Conservation (phyloP, 2,113 vertebrate genomes). For the Leptobrachium ailaonicum region DNA sequence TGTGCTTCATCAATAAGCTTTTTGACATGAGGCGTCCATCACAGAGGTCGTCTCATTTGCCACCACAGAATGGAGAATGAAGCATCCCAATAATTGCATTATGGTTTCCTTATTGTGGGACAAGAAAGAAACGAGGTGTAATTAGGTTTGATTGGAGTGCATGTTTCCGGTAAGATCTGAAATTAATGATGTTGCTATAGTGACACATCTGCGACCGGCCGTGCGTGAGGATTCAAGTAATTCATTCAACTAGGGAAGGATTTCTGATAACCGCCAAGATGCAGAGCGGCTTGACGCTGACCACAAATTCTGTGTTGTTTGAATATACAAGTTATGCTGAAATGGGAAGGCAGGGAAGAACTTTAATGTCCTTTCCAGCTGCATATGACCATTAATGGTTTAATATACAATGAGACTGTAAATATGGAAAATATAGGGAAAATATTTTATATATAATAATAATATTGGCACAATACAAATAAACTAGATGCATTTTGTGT, state of each 20-base stretch:
- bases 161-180: slow-evolving; percentile 88
- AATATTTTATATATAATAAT: too few species aligned
- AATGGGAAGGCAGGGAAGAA: slow-evolving; percentile 71
- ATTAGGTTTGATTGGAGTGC: slow-evolving; percentile 95
- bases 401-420: too few species aligned
- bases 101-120: slow-evolving; percentile 89
- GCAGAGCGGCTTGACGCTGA: slow-evolving; percentile 79
- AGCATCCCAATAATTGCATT: slow-evolving; percentile 93
- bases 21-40: slow-evolving; percentile 91
- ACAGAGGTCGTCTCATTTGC: slow-evolving; percentile 78
- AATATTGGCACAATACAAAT: too few species aligned
- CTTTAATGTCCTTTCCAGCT: slow-evolving; percentile 71
- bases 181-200: slow-evolving; percentile 94
- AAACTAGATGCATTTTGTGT: too few species aligned
- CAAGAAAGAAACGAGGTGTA: slow-evolving; percentile 95
- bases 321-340: slow-evolving; percentile 78
- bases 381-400: too few species aligned
- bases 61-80: slow-evolving; percentile 77
- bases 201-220: slow-evolving; percentile 83
- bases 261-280: slow-evolving; percentile 85
- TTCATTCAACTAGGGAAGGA: slow-evolving; percentile 77
- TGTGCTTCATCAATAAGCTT: slow-evolving; percentile 88
- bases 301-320: slow-evolving; percentile 71
- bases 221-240: slow-evolving; percentile 85
- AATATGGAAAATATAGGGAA: too few species aligned